Evolutionary conservation across 2,888 invertebrate genomes (phyloP), one percentile per base, ranked within the genome.

Genomic region (Syritta pipiens): DNA sequence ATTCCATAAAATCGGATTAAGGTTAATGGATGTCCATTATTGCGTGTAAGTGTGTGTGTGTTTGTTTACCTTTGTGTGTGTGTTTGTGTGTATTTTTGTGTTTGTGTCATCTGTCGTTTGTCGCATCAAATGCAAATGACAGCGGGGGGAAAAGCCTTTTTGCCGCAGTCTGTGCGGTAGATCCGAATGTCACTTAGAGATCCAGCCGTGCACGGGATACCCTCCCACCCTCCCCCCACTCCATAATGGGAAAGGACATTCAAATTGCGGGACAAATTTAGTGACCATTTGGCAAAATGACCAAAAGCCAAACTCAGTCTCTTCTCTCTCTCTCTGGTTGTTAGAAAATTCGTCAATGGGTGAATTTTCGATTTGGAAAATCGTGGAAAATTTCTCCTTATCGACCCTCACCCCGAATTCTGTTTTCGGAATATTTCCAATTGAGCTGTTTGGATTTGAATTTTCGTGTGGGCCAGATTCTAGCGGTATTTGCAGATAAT

Each of bases 21-120:
- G 77, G 77, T 79, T 79, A 79, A 72, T 79, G 77, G 72, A 79
- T 60, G 72, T 67, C 77, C 59, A 67, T 77, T 77, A 77, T 65
- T 71, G 57, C 51, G 32, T 63, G 42, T 49, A 53, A 20, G 19
- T 19, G 51, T 12, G 37, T 17, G 37, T 28, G 17, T 22, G 10
- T 19, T 7, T 17, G 19, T 10, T 10, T 17, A n/a, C 10, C 14
- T 35, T n/a, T 19, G 51, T 12, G 37, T 17, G 37, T 28, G 17
- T 22, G 10, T 19, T 7, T 17, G 19, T 28, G 57, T 74, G 19
- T 48, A n/a, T n/a, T n/a, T n/a, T 42, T 67, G 28, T 55, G 75
- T 69, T 60, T 57, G 44, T 51, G 55, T 77, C 71, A 77, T 77
- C 76, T 77, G 63, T 63, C 76, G 71, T 71, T 77, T 65, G 69